Conservation (phyloP, 2,888 invertebrate genomes). For the Stenotaenia linearis region DNA sequence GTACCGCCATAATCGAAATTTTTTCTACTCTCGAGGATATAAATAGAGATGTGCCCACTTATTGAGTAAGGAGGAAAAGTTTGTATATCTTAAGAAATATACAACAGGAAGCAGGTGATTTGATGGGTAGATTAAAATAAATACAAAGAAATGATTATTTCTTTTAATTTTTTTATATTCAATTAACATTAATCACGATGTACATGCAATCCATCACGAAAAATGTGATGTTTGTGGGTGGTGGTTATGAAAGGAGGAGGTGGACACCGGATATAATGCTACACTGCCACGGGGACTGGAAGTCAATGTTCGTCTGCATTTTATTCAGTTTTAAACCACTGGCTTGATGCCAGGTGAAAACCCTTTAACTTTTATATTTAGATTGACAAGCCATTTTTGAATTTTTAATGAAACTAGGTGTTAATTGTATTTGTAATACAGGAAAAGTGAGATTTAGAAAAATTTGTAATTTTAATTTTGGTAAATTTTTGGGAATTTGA, state of each 20-base stretch:
- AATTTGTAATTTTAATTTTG: too few relatives aligned
- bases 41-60: neutral
- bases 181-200: neutral
- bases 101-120: neutral
- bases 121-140: neutral
- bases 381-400: neutral
- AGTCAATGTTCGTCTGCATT: neutral
- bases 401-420: neutral
- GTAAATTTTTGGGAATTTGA: neutral
- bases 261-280: neutral
- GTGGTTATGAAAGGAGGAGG: neutral
- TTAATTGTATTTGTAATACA: too few relatives aligned
- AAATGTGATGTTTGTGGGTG: neutral
- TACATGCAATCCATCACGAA: neutral
- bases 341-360: slow-evolving; percentile 11
- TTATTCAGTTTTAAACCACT: neutral
- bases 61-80: neutral
- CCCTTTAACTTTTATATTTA: slow-evolving; percentile 7
- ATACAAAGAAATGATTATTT: neutral
- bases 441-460: too few relatives aligned
- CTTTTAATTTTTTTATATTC: neutral
- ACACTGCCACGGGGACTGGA: neutral
- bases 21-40: neutral
- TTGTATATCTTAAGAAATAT: neutral
- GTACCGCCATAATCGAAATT: neutral